A percentile compares a stretch with the other conserved stretches of the same genome.
These are phyloP conservation scores for Neosilurus mollespiculum DNA, from an alignment of 2,797 vertebrate genomes.

Conservation along the genomic window DNA sequence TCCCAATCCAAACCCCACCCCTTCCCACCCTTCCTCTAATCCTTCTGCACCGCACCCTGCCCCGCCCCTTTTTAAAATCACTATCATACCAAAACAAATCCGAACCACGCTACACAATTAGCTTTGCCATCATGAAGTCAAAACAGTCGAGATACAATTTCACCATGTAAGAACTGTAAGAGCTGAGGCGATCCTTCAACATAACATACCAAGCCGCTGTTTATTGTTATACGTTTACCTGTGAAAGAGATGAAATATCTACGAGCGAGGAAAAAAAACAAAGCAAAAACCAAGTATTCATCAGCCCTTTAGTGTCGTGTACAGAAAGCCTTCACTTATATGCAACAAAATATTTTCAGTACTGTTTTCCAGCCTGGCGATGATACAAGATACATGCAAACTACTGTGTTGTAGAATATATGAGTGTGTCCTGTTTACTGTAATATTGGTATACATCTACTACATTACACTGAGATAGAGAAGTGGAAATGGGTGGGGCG, in stretches of 20 bases:
- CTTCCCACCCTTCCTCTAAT: background rate
- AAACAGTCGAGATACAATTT: conserved; percentile 55
- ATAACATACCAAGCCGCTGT: conserved; percentile 61
- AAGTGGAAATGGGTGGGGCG: background rate
- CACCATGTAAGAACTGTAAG: conserved; percentile 63
- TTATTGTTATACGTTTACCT: conserved; percentile 18
- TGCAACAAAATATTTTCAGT: conserved; percentile 58
- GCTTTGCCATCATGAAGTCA: conserved; percentile 59
- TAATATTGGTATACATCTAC: conserved; percentile 69
- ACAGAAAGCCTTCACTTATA: conserved; percentile 49
- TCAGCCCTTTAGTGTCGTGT: conserved; percentile 56
- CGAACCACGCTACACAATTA: conserved; percentile 59
- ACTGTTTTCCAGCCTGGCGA: conserved; percentile 69
- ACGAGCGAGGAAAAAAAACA: conserved; percentile 62
- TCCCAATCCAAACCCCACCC: background rate
- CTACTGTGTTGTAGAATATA: conserved; percentile 65
- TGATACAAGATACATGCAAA: conserved; percentile 81
- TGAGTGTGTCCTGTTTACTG: conserved; percentile 64
- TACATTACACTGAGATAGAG: conserved; percentile 52
- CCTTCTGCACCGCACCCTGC: background rate
- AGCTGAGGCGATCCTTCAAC: conserved; percentile 64
- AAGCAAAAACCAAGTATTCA: conserved; percentile 30
- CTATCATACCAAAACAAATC: conserved; percentile 57
- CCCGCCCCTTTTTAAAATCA: conserved; percentile 57
- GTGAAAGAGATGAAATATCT: conserved; percentile 69